Conservation (phyloP, 2,797 vertebrate genomes). For the Hephaestus fuliginosus region DNA sequence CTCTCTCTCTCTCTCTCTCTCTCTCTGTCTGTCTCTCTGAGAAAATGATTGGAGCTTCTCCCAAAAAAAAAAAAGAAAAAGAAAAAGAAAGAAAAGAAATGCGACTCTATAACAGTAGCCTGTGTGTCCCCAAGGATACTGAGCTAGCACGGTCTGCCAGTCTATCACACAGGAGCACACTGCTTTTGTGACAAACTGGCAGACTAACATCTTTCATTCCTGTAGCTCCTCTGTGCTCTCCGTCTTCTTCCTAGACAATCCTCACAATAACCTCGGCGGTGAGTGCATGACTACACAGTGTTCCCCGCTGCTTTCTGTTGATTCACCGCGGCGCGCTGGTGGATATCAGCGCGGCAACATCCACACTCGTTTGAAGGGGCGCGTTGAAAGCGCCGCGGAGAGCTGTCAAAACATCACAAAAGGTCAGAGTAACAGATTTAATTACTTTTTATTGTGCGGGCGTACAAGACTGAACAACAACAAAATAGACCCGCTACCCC, state of each 20-base stretch:
- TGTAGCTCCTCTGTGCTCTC: constrained; percentile 71
- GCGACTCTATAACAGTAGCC: constrained; percentile 67
- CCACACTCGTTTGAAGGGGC: constrained; percentile 58
- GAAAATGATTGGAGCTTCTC: constrained; percentile 73
- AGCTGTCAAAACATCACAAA: constrained; percentile 60
- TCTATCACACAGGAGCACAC: constrained; percentile 80
- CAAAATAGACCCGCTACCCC: not conserved
- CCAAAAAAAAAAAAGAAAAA: too few relatives aligned
- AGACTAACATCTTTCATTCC: constrained; percentile 81
- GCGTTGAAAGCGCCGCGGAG: constrained; percentile 48
- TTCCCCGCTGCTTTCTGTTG: constrained; percentile 67
- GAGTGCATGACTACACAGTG: constrained; percentile 68
- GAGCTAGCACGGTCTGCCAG: constrained; percentile 79
- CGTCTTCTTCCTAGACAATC: constrained; percentile 70
- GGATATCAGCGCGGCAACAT: constrained; percentile 63
- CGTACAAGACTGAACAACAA: constrained; percentile 25
- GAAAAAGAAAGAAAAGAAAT: constrained; percentile 30
- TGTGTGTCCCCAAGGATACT: constrained; percentile 71
- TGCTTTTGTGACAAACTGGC: constrained; percentile 83
- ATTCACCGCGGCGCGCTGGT: constrained; percentile 55
- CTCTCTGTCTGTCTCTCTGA: constrained; percentile 29
- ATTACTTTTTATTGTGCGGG: constrained; percentile 61
- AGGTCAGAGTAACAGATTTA: constrained; percentile 69
- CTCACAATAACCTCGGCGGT: constrained; percentile 70
- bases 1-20: constrained; percentile 20